phyloP scores from a whole-genome alignment of 2,888 invertebrate species.

The Branchinecta sandiegonensis region DNA sequence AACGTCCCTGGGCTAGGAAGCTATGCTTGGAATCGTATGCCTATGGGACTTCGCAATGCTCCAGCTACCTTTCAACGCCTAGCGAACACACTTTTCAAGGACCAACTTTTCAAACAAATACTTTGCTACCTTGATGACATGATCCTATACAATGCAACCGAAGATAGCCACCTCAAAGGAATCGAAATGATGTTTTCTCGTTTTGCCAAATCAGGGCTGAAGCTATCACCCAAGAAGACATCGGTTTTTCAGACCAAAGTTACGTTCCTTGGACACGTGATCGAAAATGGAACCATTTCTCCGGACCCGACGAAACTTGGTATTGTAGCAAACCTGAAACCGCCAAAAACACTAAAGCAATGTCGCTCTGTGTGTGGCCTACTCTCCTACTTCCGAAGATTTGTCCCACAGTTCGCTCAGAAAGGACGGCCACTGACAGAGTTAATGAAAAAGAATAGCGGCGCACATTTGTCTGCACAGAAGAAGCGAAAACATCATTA shows the following conservation, averaged over 20 bases:
- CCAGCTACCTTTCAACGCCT: too few species aligned
- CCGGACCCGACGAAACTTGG: not conserved
- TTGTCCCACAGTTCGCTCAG: too few species aligned
- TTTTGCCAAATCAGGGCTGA: not conserved
- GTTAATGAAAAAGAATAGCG: too few species aligned
- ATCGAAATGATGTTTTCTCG: not conserved
- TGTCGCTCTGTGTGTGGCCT: not conserved
- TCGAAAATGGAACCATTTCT: not conserved
- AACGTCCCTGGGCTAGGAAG: too few species aligned
- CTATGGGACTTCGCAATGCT: too few species aligned
- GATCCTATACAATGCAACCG: not conserved
- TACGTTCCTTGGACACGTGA: not conserved
- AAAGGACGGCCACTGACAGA: too few species aligned
- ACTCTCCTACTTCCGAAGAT: not conserved
- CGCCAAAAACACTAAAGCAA: not conserved
- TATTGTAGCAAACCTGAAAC: not conserved
- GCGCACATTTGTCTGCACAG: too few species aligned
- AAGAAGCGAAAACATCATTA: too few species aligned
- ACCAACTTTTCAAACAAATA: too few species aligned
- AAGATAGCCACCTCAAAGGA: not conserved
- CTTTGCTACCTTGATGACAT: too few species aligned
- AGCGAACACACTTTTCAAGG: too few species aligned
- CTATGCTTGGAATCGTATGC: too few species aligned
- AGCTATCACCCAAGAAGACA: not conserved
- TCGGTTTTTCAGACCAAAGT: not conserved